These are phyloP conservation scores for Amphibalanus amphitrite DNA, from an alignment of 1,140 invertebrate genomes.

Conservation along the genomic window DNA sequence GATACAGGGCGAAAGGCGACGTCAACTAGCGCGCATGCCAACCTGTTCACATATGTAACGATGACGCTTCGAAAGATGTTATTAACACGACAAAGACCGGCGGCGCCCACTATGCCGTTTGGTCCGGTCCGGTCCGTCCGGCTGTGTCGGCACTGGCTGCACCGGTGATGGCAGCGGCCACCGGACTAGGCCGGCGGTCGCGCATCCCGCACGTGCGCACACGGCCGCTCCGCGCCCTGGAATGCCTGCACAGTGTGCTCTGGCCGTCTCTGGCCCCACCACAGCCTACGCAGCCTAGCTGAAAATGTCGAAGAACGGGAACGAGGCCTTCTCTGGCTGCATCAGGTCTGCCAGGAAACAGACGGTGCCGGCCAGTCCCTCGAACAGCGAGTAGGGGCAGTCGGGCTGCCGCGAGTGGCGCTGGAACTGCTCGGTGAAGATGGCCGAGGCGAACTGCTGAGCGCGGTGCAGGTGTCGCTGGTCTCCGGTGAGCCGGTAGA, in stretches of 20 bases:
- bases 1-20: not conserved
- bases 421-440: conserved; percentile 47
- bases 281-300: not conserved
- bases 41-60: not conserved
- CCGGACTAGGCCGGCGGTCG: no score
- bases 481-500: conserved; percentile 56
- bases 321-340: conserved; percentile 50
- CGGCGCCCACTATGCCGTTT: no score
- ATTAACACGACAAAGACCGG: no score
- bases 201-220: no score
- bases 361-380: conserved; percentile 66
- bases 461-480: conserved; percentile 52
- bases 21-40: no score
- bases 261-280: no score
- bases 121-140: no score
- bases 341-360: conserved; percentile 62
- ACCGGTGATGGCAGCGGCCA: no score
- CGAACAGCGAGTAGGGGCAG: conserved; percentile 61
- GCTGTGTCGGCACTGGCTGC: no score
- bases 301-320: conserved; percentile 71
- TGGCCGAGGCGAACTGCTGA: conserved; percentile 53
- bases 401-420: conserved; percentile 54
- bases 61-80: not conserved
- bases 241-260: no score
- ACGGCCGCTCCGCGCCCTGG: no score